Evolutionary conservation across 1,140 invertebrate species (phyloP), one percentile per base, ranked within the genome.

Genomic region (Cephus cinctus): DNA sequence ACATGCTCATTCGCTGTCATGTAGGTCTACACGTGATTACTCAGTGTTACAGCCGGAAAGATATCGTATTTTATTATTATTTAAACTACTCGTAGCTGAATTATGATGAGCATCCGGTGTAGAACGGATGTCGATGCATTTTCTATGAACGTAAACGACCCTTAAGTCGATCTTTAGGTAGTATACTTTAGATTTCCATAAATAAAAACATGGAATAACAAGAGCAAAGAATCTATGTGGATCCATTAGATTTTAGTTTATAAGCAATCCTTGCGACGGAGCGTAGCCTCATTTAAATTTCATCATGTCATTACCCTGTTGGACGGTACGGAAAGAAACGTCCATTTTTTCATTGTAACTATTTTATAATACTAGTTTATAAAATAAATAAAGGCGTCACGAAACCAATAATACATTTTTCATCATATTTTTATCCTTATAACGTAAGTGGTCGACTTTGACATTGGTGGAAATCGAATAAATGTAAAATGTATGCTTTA

Each of bases 401-500:
- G n/a, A n/a, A n/a, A n/a, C n/a, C n/a, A n/a, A n/a, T n/a, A n/a
- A n/a, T n/a, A n/a, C n/a, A n/a, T n/a, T n/a, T n/a, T n/a, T n/a
- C n/a, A n/a, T n/a, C n/a, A n/a, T n/a, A n/a, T n/a, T n/a, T n/a
- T n/a, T n/a, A n/a, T n/a, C n/a, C n/a, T n/a, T n/a, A n/a, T n/a
- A n/a, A n/a, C n/a, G n/a, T n/a, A n/a, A n/a, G n/a, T n/a, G n/a
- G n/a, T n/a, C n/a, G n/a, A n/a, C n/a, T n/a, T n/a, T n/a, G n/a
- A n/a, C n/a, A n/a, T n/a, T n/a, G n/a, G n/a, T 81, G 63, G 27
- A 74, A 70, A 18, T 19, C 9, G 31, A 53, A 47, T 67, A 72
- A 72, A 73, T 73, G 71, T 72, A 75, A 75, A 75, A 75, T 73
- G 73, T 75, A 73, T 73, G 71, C 65, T 75, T 75, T 75, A 75